A percentile compares a stretch with the other conserved stretches of the same genome.
Evolutionary conservation across 2,113 vertebrate species (phyloP).

Genomic region (Aptenodytes patagonicus): DNA sequence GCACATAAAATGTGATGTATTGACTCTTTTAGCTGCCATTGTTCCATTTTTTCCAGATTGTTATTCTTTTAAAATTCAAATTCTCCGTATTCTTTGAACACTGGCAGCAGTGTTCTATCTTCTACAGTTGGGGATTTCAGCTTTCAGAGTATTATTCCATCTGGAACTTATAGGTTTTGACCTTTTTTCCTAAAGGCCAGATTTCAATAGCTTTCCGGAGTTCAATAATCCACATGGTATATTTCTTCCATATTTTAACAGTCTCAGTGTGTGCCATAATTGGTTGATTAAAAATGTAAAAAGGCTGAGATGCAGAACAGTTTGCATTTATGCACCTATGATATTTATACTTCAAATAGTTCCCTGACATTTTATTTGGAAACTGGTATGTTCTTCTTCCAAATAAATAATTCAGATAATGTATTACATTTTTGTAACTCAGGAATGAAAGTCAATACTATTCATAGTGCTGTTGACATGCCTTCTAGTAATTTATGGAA

Average conservation of each 20-base stretch:
- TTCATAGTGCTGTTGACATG: constrained; percentile 42
- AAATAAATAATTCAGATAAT: constrained; percentile 50
- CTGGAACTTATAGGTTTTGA: neutral
- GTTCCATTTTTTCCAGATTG: neutral
- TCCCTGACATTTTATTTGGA: constrained; percentile 34
- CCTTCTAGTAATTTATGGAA: constrained; percentile 55
- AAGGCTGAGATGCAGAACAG: neutral
- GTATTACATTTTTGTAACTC: constrained; percentile 28
- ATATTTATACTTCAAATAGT: constrained; percentile 38
- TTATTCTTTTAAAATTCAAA: constrained; percentile 1
- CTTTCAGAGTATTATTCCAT: constrained; percentile 18
- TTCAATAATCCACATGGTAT: neutral
- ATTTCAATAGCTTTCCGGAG: neutral
- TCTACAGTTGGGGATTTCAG: neutral
- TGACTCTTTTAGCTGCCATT: neutral
- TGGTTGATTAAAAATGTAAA: constrained; percentile 24
- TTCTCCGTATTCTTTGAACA: neutral
- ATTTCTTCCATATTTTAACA: neutral
- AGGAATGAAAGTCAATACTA: constrained; percentile 55
- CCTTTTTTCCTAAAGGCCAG: neutral
- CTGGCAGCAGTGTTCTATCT: neutral
- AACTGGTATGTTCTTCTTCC: constrained; percentile 35
- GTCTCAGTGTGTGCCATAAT: neutral
- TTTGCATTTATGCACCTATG: constrained; percentile 12
- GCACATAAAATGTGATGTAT: neutral